Base-by-base conservation (phyloP, 2,797 vertebrate species). In the Rhyacichthys aspro region DNA sequence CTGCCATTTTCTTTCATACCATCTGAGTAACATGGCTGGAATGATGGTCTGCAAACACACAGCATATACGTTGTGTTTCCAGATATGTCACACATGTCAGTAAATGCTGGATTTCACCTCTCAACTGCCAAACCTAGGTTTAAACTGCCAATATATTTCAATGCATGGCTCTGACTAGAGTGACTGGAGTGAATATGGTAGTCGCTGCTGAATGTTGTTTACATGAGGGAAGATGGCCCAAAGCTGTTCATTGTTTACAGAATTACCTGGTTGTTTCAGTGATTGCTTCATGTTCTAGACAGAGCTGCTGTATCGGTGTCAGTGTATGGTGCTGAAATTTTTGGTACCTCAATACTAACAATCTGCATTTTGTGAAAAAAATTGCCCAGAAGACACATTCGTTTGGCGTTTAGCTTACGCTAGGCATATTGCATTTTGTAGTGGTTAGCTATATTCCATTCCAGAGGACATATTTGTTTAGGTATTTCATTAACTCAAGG, bases 401-500 rank as follows among this genome's bases (percentile, higher is more conserved):
- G 39, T 65, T 67, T 49, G 70, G 44, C 23, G 45, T 66, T 50
- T 34, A 62, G 38, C 14, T 34, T 4, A 15, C 56, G 61, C 42
- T 5, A 23, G 43, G 44, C 52, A 46, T 65, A 66, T 72, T 73
- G 50, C 53, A 32, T 50, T 82, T 48, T 50, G 36, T 58, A 14
- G 59, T 43, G 55, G 32, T 16, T 17, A 39, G 14, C 12, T 47
- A 17, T 67, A 76, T 76, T 77, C 45, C 53, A 70, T 81, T 85
- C 52, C 45, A 74, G 78, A 80, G 76, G 84, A 83, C 80, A 74
- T 85, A 82, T 89, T 89, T 91, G 87, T 91, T 88, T 85, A 78
- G 71, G 72, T 60, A 48, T 86, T 88, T 90, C 75, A 89, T 89
- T 84, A 81, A 63, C 69, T 84, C 76, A 90, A 90, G 89, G 90